phyloP scores from a whole-genome alignment of 2,113 vertebrate genomes.

The Hippocampus abdominalis region DNA sequence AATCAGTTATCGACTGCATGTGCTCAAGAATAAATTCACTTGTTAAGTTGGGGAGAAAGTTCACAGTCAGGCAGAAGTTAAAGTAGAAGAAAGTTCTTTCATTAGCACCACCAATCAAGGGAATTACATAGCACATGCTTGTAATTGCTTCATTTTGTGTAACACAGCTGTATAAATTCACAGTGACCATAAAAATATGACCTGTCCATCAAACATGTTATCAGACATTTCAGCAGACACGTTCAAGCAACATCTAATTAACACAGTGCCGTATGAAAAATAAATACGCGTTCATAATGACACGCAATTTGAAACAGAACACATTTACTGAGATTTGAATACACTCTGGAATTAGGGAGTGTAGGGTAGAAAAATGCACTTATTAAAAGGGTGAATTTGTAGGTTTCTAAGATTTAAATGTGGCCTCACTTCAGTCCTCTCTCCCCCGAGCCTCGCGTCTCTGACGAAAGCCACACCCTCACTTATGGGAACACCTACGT shows the following conservation, averaged over 20 bases:
- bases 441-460: too few relatives aligned
- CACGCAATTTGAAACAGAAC: conserved; percentile 65
- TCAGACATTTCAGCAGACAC: conserved; percentile 48
- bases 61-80: neutral
- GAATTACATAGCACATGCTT: neutral
- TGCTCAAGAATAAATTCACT: neutral
- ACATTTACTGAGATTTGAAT: conserved; percentile 68
- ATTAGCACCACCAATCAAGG: neutral
- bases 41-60: neutral
- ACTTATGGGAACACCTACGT: too few relatives aligned
- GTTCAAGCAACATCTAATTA: conserved; percentile 60
- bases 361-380: conserved; percentile 19
- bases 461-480: too few relatives aligned
- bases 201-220: conserved; percentile 46
- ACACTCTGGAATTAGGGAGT: conserved; percentile 54
- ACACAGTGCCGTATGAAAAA: conserved; percentile 64
- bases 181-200: conserved; percentile 31
- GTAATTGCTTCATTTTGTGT: neutral
- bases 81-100: neutral
- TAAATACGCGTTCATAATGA: conserved; percentile 69
- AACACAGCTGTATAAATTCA: neutral
- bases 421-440: conserved; percentile 30
- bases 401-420: conserved; percentile 36
- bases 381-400: conserved; percentile 21
- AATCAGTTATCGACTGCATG: neutral